Base-by-base conservation (phyloP, 2,797 vertebrate genomes). In the Karalla daura region DNA sequence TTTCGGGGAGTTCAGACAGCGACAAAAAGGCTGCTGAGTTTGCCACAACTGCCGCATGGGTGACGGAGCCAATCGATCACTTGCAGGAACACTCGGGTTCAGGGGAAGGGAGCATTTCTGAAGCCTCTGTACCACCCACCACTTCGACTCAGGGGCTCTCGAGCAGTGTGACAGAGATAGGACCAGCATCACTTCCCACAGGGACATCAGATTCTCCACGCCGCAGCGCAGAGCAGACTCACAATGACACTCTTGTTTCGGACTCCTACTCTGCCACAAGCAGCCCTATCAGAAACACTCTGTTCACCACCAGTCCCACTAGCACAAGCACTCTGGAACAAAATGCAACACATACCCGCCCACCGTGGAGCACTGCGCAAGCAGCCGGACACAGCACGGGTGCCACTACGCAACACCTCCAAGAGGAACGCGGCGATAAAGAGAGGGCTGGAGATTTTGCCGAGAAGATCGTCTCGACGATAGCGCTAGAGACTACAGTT, bases 231-330 rank as follows among this genome's bases (percentile, higher is more conserved):
- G 58, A 39, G 11, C 70, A 44, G 39, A 68, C 25, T 0, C 25
- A 81, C 85, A 88, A 86, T 61, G 74, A 82, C 9, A 32, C 60
- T 50, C 58, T 86, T 85, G 87, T 90, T 64, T 70, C 56, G 66
- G 53, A 79, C 76, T 80, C 85, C 73, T 76, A 68, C 86, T 81
- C 87, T 62, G 66, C 77, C 58, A 80, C 84, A 56, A 86, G 66
- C 66, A 54, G 60, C 50, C 72, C 70, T 53, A 63, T 78, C 81
- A 81, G 61, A 79, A 74, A 85, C 65, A 56, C 68, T 71, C 47
- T 76, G 77, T 87, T 86, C 83, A 76, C 75, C 64, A 67, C 78
- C 74, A 88, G 65, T 78, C 74, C 76, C 60, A 74, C 60, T 32
- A 83, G 72, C 68, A 74, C 76, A 56, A 73, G 71, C 13, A 30